phyloP scores from a whole-genome alignment of 2,797 vertebrate genomes.

The Syndactyla subalaris region DNA sequence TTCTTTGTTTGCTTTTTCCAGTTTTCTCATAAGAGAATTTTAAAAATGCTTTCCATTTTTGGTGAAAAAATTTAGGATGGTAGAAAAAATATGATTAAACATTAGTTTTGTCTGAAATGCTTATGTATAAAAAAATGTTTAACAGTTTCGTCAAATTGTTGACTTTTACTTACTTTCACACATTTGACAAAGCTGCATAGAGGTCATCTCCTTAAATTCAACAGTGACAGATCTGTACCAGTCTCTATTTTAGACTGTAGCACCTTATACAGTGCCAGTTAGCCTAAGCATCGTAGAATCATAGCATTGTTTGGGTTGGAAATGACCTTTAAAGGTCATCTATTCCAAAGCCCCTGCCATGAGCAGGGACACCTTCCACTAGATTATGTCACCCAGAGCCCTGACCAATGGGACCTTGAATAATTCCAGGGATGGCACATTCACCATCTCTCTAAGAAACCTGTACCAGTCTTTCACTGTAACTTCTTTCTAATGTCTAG shows the following conservation, averaged over 20 bases:
- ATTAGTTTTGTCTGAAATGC: neutral
- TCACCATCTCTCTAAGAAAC: neutral
- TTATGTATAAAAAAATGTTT: neutral
- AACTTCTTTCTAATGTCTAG: neutral
- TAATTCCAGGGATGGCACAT: neutral
- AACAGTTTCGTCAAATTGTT: neutral
- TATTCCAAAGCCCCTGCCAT: neutral
- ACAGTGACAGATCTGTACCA: neutral
- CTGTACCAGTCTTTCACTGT: neutral
- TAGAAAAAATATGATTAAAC: neutral
- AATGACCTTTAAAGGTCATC: neutral
- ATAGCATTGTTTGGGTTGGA: neutral
- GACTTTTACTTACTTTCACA: neutral
- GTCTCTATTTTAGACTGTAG: neutral
- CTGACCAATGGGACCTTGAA: neutral
- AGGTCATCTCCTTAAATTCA: neutral
- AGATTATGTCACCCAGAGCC: too few relatives aligned
- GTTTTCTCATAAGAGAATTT: neutral
- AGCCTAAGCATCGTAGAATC: neutral
- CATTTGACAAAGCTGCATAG: neutral
- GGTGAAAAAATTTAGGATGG: neutral
- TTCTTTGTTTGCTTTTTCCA: neutral
- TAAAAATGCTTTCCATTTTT: neutral
- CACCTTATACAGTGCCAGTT: neutral
- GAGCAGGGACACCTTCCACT: neutral